Base-by-base conservation (phyloP, 2,113 vertebrate species). In the Castor canadensis region DNA sequence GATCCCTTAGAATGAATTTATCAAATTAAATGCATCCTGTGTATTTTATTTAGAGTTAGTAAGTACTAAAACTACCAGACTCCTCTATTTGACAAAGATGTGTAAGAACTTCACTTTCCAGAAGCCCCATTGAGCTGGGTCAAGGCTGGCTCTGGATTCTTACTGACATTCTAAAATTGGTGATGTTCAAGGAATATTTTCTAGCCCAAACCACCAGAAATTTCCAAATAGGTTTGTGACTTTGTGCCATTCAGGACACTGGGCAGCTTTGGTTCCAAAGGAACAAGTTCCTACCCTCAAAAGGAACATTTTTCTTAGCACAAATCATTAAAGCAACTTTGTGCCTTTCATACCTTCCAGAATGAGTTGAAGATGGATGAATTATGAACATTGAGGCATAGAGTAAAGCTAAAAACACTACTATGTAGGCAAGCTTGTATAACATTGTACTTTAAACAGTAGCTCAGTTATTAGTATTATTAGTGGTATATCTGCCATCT, bases 131-230 rank as follows among this genome's bases (percentile, higher is more conserved):
- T 96, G 90, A 98, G 56, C 28, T 96, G 91, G 52, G 67, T 95
- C 47, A 93, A 96, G n/a, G 19, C 75, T 97, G 95, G 66, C 91
- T 95, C 87, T 95, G 54, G 82, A 32, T 93, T 98, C 94, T 85
- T 75, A 94, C 54, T 85, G 76, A 49, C 83, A 89, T 72, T 93
- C 86, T 87, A 97, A 88, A 49, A 67, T 93, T 22, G 79, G 17
- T 97, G 66, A 93, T 96, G 84, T 97, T 97, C 96, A 97, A 94
- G 84, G 95, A 97, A 89, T 84, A 93, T 94, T 97, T 95, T 84
- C 56, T 4, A 97, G 40, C 64, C 96, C 96, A 97, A 98, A 89
- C 85, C 72, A 97, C 95, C n/a, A 95, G 49, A 96, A 56, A 19
- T 96, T 97, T 87, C 96, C 97, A 89, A 32, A 77, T 45, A 97